Evolutionary conservation across 2,113 vertebrate genomes (phyloP).

Genomic region (Peromyscus polionotus): DNA sequence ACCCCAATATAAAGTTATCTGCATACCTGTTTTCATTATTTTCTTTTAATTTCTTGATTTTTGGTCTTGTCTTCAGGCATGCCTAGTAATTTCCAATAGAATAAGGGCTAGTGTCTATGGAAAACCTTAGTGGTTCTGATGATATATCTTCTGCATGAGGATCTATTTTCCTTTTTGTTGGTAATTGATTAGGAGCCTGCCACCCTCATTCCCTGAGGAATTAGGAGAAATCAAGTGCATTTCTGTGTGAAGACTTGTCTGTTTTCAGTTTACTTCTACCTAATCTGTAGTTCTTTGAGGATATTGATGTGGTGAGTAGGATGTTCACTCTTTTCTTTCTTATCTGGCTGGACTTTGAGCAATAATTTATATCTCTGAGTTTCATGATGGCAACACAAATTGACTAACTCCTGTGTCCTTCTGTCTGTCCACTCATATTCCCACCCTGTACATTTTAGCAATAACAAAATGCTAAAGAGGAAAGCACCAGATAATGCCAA

Average conservation of each 20-base stretch:
- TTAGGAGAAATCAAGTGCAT: neutral
- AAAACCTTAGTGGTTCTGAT: neutral
- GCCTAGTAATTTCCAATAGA: neutral
- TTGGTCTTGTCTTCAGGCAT: neutral
- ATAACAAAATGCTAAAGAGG: neutral
- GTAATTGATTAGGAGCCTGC: neutral
- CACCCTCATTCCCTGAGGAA: neutral
- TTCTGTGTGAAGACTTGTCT: neutral
- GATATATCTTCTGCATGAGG: neutral
- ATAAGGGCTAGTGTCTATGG: neutral
- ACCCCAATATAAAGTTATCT: neutral
- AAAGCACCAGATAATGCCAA: neutral
- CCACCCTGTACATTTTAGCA: neutral
- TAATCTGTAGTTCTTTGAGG: neutral
- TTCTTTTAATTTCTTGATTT: slow-evolving; percentile 21
- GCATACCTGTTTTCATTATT: neutral
- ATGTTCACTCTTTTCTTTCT: neutral
- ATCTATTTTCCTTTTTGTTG: neutral
- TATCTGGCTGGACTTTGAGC: neutral
- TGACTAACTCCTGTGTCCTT: neutral
- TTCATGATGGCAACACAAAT: neutral
- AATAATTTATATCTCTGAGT: neutral
- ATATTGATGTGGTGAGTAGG: neutral
- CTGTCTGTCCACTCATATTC: neutral
- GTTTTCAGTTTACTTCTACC: slow-evolving; percentile 1